A percentile compares a stretch with the other conserved stretches of the same genome.
phyloP scores from a whole-genome alignment of 1,140 invertebrate genomes.

The Riptortus pedestris region DNA sequence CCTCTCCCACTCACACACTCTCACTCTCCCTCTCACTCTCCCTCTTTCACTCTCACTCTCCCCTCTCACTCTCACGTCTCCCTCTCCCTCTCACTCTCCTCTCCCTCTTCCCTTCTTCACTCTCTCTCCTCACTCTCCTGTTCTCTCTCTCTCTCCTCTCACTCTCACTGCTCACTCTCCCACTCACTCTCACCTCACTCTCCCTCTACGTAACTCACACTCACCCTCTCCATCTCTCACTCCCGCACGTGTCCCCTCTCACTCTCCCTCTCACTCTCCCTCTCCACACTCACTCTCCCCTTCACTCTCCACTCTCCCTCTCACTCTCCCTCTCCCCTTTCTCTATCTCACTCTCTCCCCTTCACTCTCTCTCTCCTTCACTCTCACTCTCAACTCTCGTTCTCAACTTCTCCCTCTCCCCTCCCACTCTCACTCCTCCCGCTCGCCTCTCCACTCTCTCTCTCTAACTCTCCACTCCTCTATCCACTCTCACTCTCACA shows the following conservation, averaged over 20 bases:
- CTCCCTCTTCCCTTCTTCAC: background rate
- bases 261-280: background rate
- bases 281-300: no score
- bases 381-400: no score
- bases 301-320: background rate
- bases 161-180: background rate
- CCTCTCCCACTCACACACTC: background rate
- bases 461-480: background rate
- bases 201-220: background rate
- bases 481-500: background rate
- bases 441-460: background rate
- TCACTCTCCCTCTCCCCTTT: background rate
- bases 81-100: background rate
- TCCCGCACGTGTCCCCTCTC: background rate
- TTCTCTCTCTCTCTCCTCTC: background rate
- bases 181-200: background rate
- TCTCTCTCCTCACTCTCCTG: background rate
- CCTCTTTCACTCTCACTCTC: no score
- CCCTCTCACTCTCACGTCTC: background rate
- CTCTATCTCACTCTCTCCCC: background rate
- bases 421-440: background rate
- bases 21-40: background rate
- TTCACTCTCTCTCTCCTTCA: constrained; percentile 3
- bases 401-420: background rate
- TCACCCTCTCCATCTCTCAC: background rate